A percentile compares a stretch with the other conserved stretches of the same genome.
These are phyloP conservation scores for Aldrovandia affinis DNA, from an alignment of 2,797 vertebrate genomes.

Conservation along the genomic window DNA sequence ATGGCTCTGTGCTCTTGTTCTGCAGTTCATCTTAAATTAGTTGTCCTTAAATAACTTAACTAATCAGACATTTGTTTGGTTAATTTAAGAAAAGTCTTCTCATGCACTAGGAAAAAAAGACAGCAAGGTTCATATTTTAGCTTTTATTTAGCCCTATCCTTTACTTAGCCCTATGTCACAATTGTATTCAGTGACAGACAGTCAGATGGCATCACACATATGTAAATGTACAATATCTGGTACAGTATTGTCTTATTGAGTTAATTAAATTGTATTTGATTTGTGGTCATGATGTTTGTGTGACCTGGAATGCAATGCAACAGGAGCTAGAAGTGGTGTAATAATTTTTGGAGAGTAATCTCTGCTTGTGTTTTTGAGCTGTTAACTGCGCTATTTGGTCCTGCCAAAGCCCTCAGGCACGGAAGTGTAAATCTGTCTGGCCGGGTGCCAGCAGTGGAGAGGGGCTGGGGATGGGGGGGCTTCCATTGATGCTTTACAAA, in stretches of 20 bases:
- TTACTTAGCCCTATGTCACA: background rate
- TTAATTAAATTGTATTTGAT: background rate
- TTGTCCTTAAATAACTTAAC: too few relatives aligned
- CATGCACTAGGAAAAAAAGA: background rate
- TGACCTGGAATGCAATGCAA: background rate
- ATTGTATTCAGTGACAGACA: background rate
- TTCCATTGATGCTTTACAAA: constrained; percentile 46
- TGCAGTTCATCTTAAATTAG: background rate
- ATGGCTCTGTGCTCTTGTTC: too few relatives aligned
- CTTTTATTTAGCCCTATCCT: background rate
- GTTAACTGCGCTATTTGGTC: constrained; percentile 70
- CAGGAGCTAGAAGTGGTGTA: background rate
- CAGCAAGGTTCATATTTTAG: too few relatives aligned
- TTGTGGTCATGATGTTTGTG: background rate
- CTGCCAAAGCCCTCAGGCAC: constrained; percentile 65
- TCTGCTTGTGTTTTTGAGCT: constrained; percentile 60
- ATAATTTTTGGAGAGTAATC: constrained; percentile 30
- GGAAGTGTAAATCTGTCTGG: constrained; percentile 76
- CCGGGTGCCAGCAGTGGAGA: constrained; percentile 57
- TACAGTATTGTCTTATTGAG: background rate
- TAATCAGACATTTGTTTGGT: background rate
- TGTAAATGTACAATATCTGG: background rate
- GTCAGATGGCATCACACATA: background rate
- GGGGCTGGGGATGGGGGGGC: constrained; percentile 6
- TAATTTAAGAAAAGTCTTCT: background rate